Base-by-base conservation (phyloP, 2,888 invertebrate genomes). In the Nomada hirtipes region DNA sequence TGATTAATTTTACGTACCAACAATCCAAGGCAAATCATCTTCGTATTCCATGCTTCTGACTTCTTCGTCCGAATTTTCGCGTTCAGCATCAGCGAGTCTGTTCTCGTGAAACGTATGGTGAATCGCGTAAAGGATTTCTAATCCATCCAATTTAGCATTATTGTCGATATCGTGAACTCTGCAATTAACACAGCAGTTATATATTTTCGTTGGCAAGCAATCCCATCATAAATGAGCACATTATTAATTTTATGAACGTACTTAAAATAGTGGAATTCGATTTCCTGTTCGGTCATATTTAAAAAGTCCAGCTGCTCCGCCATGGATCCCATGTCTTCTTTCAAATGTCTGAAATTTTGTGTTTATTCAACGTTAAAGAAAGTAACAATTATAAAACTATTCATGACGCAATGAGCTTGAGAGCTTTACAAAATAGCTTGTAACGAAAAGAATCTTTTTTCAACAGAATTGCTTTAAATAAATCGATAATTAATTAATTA, bases 111-210 rank as follows among this genome's bases (percentile, higher is more conserved):
- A 96, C 50, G 97, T 96, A 90, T 98, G 98, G 71, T 96, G 96
- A 82, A 98, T 96, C 0, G 98, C 98, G 94, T 97, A 95, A 71
- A 98, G 94, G 90, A 99, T 96, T 94, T 99, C 99, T 79, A 98
- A 94, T 0, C 98, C 98, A 93, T 99, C 98, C 79, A 99, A 94
- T 90, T 97, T 97, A 1, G 97, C 97, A 92, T 99, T 98, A 91
- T 97, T 97, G 92, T 98, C 98, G 85, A 96, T 97, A 92, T 99
- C 99, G 90, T 99, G 99, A 23, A 97, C 94, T 77, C 95, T 95
- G 82, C 20, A 86, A 88, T 52, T 59, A 36, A 69, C n/a, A 36
- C 18, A 61, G 36, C n/a, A 73, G 73, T 67, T 13, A 76, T 2
- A 60, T 50, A 23, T 50, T 36, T 36, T 4, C 36, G 7, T 36